These are phyloP conservation scores for Procambarus virginalis DNA, from an alignment of 1,140 invertebrate genomes.

Conservation along the genomic window DNA sequence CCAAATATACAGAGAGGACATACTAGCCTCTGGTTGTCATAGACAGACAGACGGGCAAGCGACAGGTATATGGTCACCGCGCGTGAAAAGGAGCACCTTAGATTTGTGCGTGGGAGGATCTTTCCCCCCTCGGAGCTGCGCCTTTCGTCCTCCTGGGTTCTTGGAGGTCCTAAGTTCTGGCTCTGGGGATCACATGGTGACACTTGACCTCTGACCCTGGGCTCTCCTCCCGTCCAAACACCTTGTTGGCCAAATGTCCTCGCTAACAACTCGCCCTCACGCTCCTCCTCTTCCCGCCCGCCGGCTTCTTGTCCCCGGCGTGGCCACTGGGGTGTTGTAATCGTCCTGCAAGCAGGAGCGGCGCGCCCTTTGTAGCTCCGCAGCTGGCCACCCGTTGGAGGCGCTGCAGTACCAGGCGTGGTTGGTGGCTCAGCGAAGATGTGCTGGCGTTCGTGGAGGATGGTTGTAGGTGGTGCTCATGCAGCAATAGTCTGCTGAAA, in stretches of 20 bases:
- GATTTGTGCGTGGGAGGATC: background rate
- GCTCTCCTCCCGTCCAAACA: background rate
- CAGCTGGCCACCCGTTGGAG: slow-evolving; percentile 45
- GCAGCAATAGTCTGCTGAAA: slow-evolving; percentile 48
- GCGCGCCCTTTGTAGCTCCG: slow-evolving; percentile 16
- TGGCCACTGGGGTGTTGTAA: too few relatives aligned
- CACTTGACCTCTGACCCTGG: background rate
- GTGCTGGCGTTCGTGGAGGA: slow-evolving; percentile 20
- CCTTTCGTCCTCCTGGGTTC: background rate
- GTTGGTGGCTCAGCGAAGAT: slow-evolving; percentile 30
- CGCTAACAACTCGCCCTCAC: background rate
- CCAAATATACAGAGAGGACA: too few relatives aligned
- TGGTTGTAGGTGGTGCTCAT: slow-evolving; percentile 15
- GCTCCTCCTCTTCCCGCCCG: slow-evolving; percentile 3
- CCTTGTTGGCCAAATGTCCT: background rate
- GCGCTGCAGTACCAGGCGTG: slow-evolving; percentile 39
- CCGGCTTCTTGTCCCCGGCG: background rate
- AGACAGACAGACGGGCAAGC: too few relatives aligned
- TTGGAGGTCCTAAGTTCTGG: slow-evolving; percentile 37
- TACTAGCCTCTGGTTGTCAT: background rate
- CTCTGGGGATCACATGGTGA: slow-evolving; percentile 37
- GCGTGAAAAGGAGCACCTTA: background rate
- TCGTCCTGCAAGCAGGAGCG: background rate
- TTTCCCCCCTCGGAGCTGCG: background rate
- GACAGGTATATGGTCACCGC: background rate